Evolutionary conservation across 2,797 vertebrate species (phyloP), one percentile per base, ranked within the genome.

Genomic region (Labroides dimidiatus): DNA sequence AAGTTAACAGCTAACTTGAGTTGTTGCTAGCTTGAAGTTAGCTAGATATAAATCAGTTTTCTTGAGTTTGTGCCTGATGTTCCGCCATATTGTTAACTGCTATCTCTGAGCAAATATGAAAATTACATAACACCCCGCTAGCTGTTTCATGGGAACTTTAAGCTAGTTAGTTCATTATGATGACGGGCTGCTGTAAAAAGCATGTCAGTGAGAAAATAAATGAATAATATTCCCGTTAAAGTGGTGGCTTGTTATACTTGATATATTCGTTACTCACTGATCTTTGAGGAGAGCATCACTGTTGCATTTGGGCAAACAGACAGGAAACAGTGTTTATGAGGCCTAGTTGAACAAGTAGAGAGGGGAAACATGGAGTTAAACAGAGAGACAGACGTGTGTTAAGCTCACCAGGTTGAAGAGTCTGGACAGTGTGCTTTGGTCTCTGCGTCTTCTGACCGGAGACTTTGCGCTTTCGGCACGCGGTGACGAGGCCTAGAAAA

Each of bases 341-440:
- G 53, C 49, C 55, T 27, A 17, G 27, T 24, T 78, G 77, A 49
- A 71, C 44, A 64, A 39, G 10, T 23, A 21, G 20, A 56, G 36
- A 52, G 20, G 23, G 24, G 19, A 13, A 10, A 41, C 10, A 45
- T 44, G 33, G 42, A 21, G 59, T 15, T 8, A 42, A 49, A 15
- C 16, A 39, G 27, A 23, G 21, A n/a, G 37, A 24, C 10, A 23
- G 39, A 27, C 2, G 10, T 66, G 59, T 23, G n/a, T 52, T 37
- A 4, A 68, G 80, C 93, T 94, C 92, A 94, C 94, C 94, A 94
- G 88, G 91, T 88, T 94, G 94, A 95, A 94, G 93, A 95, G 72
- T 91, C 87, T 86, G 92, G 94, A 95, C 89, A 95, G 86, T 69
- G 93, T 94, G 82, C 93, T 93, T 80, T 94, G 93, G 80, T 94